Base-by-base conservation (phyloP, 1,140 invertebrate species). In the Scaptodrosophila lebanonensis region DNA sequence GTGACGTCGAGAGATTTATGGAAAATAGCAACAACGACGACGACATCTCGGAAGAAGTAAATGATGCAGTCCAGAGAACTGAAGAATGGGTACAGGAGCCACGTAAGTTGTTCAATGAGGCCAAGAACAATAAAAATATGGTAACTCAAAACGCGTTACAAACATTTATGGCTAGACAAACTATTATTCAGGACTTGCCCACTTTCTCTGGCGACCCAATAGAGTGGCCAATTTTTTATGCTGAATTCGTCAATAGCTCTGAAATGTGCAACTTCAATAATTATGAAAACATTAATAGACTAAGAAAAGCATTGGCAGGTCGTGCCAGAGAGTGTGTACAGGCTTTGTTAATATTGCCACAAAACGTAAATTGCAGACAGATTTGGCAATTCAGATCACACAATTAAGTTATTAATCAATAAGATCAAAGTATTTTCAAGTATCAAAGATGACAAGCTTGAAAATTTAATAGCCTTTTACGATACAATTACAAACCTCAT, bases 401-500 rank as follows among this genome's bases (percentile, higher is more conserved):
- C 49, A 3, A 38, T 49, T 9, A 38, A 18, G 20, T 9, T 29
- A 8, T 7, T 57, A 1, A 49, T 57, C n/a, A 22, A 22, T n/a
- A 38, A 57, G 27, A 40, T 40, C 35, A 32, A 36, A 11, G 11
- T 16, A 0, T 38, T 47, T 5, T 20, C 52, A 12, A 7, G 8
- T 12, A 48, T 56, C 0, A 45, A 39, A 39, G 44, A 39, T 1
- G 33, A 48, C 22, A 56, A 56, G 48, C 18, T 22, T 39, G 45
- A 50, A 11, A 38, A n/a, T 43, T 17, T 44, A 5, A 54, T 54
- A 11, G 17, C 30, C n/a, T 54, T 38, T 12, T 39, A 36, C 33
- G 42, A 47, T 22, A 44, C 36, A 16, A 8, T 56, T 27, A 56
- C 45, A 9, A 50, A 57, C 42, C 36, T 57, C 12, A 42, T 42